A percentile compares a stretch with the other conserved stretches of the same genome.
phyloP scores from a whole-genome alignment of 2,888 invertebrate species.

The Meliscaeva auricollis region DNA sequence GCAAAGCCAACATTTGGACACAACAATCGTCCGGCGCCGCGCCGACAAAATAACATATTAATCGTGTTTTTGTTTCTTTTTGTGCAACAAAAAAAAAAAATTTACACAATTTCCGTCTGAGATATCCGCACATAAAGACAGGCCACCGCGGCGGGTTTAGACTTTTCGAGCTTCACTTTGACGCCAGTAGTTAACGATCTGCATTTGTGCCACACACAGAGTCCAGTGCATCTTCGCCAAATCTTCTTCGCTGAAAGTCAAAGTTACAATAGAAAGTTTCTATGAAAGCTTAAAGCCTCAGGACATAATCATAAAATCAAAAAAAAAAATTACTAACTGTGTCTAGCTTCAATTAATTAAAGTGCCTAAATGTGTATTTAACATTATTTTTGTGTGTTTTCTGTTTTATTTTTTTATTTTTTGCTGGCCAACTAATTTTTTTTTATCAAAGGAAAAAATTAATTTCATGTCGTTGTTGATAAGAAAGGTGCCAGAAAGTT shows the following conservation, averaged over 20 bases:
- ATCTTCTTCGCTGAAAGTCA: constrained; percentile 1
- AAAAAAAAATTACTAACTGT: too few species aligned
- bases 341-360: constrained; percentile 58
- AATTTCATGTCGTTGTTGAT: constrained; percentile 69
- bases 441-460: constrained; percentile 46
- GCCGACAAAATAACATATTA: constrained; percentile 63
- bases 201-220: constrained; percentile 55
- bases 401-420: constrained; percentile 35
- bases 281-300: constrained; percentile 20
- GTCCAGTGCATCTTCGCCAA: constrained; percentile 20
- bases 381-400: too few species aligned
- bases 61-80: constrained; percentile 63
- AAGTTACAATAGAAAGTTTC: constrained; percentile 8
- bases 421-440: constrained; percentile 5
- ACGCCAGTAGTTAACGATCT: constrained; percentile 64
- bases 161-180: constrained; percentile 47
- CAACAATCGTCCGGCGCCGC: constrained; percentile 2
- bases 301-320: constrained; percentile 16
- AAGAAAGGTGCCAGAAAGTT: constrained; percentile 64
- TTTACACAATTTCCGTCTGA: constrained; percentile 47
- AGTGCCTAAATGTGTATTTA: constrained; percentile 71
- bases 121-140: constrained; percentile 35
- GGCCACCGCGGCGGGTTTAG: constrained; percentile 18
- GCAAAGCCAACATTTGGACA: constrained; percentile 8
- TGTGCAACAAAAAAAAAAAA: constrained; percentile 27